phyloP scores from a whole-genome alignment of 2,113 vertebrate species.

The Alaudala cheleensis region DNA sequence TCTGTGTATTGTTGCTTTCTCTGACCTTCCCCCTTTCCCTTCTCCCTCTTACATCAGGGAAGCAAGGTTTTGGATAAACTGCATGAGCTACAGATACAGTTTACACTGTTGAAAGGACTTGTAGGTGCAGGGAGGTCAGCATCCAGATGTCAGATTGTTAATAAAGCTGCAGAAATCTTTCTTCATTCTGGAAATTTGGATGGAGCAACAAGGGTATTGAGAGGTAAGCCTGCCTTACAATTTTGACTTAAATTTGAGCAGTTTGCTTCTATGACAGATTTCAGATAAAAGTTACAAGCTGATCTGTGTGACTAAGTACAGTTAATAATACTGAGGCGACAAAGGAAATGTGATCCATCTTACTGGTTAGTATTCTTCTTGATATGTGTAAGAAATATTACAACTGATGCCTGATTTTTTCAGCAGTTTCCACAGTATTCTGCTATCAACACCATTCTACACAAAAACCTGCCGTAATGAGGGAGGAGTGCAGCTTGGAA shows the following conservation, averaged over 20 bases:
- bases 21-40: not conserved
- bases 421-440: not conserved
- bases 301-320: not conserved
- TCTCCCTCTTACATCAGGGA: slow-evolving; percentile 74
- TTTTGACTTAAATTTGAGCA: not conserved
- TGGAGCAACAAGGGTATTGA: slow-evolving; percentile 81
- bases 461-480: not conserved
- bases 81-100: slow-evolving; percentile 77
- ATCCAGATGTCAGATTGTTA: slow-evolving; percentile 86
- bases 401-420: not conserved
- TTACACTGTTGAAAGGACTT: slow-evolving; percentile 84
- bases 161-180: slow-evolving; percentile 87
- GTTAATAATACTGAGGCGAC: not conserved
- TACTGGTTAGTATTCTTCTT: not conserved
- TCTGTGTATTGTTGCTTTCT: not conserved
- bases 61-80: slow-evolving; percentile 83
- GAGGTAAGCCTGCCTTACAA: slow-evolving; percentile 75
- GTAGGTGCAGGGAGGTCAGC: slow-evolving; percentile 74
- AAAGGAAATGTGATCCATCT: not conserved
- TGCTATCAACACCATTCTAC: not conserved
- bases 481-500: not conserved
- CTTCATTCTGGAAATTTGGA: slow-evolving; percentile 83
- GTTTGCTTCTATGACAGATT: not conserved
- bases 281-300: not conserved
- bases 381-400: not conserved